These are phyloP conservation scores for Sminthurides bifidus DNA, from an alignment of 1,140 invertebrate genomes.

Conservation along the genomic window DNA sequence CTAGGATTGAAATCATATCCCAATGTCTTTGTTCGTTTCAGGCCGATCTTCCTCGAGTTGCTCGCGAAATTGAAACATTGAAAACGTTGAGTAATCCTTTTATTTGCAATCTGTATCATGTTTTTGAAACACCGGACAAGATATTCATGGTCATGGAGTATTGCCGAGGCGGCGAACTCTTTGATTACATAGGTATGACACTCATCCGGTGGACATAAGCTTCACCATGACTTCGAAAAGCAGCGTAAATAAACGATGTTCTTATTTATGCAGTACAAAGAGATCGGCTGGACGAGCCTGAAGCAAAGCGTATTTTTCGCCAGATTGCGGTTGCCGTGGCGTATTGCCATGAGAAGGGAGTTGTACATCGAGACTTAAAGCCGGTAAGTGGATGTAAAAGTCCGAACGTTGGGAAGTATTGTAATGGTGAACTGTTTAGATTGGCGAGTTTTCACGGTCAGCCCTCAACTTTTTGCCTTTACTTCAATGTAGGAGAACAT, in stretches of 20 bases:
- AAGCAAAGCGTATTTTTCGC: constrained; percentile 59
- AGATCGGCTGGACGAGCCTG: constrained; percentile 53
- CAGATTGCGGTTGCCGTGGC: constrained; percentile 67
- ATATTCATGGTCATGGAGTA: constrained; percentile 58
- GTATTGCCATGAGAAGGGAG: constrained; percentile 61
- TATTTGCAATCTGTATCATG: constrained; percentile 72
- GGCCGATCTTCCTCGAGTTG: constrained; percentile 66
- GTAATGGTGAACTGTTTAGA: neutral
- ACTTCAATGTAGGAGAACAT: constrained; percentile 58
- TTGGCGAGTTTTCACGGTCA: neutral
- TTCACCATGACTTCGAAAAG: neutral
- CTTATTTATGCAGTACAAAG: constrained; percentile 46
- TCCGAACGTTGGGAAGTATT: neutral
- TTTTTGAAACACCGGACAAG: constrained; percentile 59
- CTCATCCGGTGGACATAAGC: neutral
- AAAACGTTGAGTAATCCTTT: constrained; percentile 66
- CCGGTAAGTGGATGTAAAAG: constrained; percentile 46
- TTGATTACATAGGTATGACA: constrained; percentile 61
- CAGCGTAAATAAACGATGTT: neutral
- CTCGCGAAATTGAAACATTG: constrained; percentile 66
- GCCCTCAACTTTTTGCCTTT: constrained; percentile 9
- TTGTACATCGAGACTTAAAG: constrained; percentile 69
- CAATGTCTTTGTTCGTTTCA: constrained; percentile 36
- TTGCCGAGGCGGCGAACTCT: constrained; percentile 69
- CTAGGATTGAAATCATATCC: neutral